phyloP scores from a whole-genome alignment of 2,797 vertebrate genomes.

The Mycteria americana region DNA sequence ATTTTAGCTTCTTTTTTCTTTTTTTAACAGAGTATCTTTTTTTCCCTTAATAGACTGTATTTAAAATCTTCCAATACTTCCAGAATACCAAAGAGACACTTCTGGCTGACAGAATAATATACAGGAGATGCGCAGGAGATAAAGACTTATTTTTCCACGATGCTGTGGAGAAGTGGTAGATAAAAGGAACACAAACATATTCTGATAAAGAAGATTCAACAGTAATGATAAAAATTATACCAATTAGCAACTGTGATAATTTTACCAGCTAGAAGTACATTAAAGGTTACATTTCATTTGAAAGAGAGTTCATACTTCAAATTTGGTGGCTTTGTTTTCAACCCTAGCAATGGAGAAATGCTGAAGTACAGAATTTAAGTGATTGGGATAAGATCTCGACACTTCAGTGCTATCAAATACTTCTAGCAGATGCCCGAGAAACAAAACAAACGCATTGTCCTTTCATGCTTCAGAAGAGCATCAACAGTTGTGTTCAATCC shows the following conservation, averaged over 20 bases:
- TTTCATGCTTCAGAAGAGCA: conserved; percentile 40
- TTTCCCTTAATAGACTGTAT: not conserved
- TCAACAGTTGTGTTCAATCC: not conserved
- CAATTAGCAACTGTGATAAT: not conserved
- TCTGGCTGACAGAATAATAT: not conserved
- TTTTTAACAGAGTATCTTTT: not conserved
- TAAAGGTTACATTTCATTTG: not conserved
- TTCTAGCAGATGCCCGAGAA: not conserved
- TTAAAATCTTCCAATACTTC: not conserved
- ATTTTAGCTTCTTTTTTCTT: not conserved
- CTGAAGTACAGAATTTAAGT: not conserved
- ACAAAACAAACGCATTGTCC: not conserved
- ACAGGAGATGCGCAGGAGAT: not conserved
- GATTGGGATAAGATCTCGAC: not conserved
- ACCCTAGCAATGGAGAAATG: not conserved
- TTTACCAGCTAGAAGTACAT: not conserved
- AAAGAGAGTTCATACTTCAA: not conserved
- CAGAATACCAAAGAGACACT: not conserved
- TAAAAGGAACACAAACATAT: not conserved
- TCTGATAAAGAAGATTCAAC: not conserved
- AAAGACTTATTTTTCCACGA: not conserved
- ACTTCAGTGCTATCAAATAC: conserved; percentile 3
- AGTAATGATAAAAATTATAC: not conserved
- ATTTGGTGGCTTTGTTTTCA: not conserved
- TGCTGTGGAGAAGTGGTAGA: not conserved